Evolutionary conservation across 2,113 vertebrate species (phyloP).

Genomic region (Anser brachyrhynchus): DNA sequence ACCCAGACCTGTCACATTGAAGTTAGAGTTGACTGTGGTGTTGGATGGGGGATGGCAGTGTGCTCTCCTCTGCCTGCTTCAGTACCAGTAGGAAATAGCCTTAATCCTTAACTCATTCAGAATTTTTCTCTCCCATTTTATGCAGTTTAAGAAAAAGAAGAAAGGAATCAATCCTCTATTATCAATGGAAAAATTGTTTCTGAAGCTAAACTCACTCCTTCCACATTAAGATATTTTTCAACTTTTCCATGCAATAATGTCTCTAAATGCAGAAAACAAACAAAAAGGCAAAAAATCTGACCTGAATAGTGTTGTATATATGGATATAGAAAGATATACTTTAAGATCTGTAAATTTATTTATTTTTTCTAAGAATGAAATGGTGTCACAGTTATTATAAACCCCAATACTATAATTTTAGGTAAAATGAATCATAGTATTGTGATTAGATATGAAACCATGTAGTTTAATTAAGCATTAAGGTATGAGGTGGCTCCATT

Average conservation of each 20-base stretch:
- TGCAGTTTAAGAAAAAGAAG: neutral
- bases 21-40: neutral
- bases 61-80: neutral
- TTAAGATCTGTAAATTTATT: no score
- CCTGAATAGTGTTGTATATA: neutral
- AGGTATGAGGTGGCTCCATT: neutral
- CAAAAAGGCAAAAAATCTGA: neutral
- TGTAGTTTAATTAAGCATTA: neutral
- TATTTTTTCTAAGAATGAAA: neutral
- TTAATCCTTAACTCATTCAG: neutral
- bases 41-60: neutral
- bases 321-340: no score
- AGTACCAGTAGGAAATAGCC: neutral
- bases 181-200: neutral
- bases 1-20: neutral
- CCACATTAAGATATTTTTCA: neutral
- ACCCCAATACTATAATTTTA: neutral
- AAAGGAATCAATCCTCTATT: neutral
- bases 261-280: neutral
- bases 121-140: neutral
- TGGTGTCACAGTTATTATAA: neutral
- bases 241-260: neutral
- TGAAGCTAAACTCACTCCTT: neutral
- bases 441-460: neutral
- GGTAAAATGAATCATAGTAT: neutral